Conservation (phyloP, 2,797 vertebrate species). For the Sebastes miniatus region DNA sequence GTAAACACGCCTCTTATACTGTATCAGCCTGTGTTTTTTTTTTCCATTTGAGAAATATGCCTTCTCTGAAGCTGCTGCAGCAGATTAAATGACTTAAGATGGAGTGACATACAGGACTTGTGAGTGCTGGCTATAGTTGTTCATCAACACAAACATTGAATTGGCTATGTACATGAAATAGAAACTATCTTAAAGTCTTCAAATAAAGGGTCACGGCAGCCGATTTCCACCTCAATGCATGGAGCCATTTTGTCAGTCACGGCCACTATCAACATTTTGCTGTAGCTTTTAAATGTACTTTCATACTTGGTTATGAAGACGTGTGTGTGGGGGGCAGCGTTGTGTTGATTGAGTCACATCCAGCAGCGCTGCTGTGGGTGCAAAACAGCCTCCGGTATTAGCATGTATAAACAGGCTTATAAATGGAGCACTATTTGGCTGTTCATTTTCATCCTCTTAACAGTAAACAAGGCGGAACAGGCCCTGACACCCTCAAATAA, state of each 20-base stretch:
- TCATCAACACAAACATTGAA: constrained; percentile 1
- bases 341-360: constrained; percentile 74
- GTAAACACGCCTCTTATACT: not conserved
- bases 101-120: not conserved
- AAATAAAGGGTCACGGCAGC: constrained; percentile 5
- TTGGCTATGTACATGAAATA: not conserved
- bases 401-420: constrained; percentile 82
- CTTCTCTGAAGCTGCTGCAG: constrained; percentile 17
- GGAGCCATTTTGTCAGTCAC: constrained; percentile 29
- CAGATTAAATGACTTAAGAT: constrained; percentile 48
- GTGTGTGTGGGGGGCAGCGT: constrained; percentile 35
- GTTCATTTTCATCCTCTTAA: constrained; percentile 82
- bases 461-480: constrained; percentile 83
- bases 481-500: constrained; percentile 78
- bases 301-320: constrained; percentile 42
- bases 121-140: not conserved
- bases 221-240: not conserved
- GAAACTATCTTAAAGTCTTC: not conserved
- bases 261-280: constrained; percentile 27
- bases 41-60: constrained; percentile 20
- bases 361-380: constrained; percentile 66
- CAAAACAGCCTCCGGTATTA: constrained; percentile 75
- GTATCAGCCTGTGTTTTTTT: not conserved
- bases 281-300: constrained; percentile 42
- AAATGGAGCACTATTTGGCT: constrained; percentile 79